Evolutionary conservation across 2,113 vertebrate genomes (phyloP).

Genomic region (Notiomystis cincta): DNA sequence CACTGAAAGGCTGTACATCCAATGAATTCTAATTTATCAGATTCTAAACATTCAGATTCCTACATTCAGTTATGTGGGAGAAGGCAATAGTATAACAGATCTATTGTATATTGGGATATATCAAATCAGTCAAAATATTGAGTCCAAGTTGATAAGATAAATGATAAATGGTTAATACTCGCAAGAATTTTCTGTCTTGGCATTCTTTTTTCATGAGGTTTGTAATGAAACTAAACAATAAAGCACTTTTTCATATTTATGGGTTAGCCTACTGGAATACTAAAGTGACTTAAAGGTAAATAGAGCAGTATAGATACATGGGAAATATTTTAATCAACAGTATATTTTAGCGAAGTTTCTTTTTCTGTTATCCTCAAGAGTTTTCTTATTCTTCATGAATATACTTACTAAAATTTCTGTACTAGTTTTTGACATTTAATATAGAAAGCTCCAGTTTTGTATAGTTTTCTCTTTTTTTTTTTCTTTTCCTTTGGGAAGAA

Average conservation of each 20-base stretch:
- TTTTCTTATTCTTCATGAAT: background rate
- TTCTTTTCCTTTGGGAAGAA: background rate
- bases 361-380: background rate
- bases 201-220: background rate
- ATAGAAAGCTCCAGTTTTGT: background rate
- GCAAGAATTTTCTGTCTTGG: background rate
- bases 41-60: background rate
- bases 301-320: background rate
- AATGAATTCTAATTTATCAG: background rate
- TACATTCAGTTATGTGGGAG: background rate
- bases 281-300: background rate
- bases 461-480: background rate
- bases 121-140: background rate
- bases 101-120: background rate
- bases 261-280: background rate
- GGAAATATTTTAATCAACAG: background rate
- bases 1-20: background rate
- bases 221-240: background rate
- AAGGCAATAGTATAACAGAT: background rate
- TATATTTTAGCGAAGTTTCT: background rate
- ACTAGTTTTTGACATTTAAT: background rate
- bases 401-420: background rate
- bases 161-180: background rate
- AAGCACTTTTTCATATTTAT: background rate
- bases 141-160: background rate